Evolutionary conservation across 2,113 vertebrate genomes (phyloP).

Genomic region (Nestor notabilis): DNA sequence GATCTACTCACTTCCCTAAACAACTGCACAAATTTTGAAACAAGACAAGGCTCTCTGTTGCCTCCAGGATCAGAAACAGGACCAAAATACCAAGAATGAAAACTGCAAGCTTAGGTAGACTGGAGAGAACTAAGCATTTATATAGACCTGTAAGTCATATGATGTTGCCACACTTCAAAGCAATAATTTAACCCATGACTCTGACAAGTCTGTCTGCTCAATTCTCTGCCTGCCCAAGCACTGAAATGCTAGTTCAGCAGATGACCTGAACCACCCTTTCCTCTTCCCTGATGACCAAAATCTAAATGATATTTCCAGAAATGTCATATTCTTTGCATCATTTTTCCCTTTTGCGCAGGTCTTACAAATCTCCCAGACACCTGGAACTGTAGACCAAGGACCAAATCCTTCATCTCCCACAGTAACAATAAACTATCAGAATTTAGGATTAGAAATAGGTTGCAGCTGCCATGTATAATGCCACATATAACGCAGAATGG

Average conservation of each 20-base stretch:
- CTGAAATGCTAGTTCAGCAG: slow-evolving; percentile 50
- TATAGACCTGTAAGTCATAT: background rate
- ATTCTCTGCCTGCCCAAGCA: slow-evolving; percentile 22
- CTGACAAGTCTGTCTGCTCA: background rate
- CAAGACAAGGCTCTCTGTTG: background rate
- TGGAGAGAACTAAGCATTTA: background rate
- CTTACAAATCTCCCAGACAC: slow-evolving; percentile 38
- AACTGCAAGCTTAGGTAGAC: background rate
- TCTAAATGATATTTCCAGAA: slow-evolving; percentile 64
- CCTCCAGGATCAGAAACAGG: background rate
- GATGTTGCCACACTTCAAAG: background rate
- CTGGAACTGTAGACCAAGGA: slow-evolving; percentile 9
- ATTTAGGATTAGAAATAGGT: slow-evolving; percentile 39
- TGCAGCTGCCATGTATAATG: slow-evolving; percentile 23
- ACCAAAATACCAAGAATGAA: background rate
- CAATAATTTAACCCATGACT: slow-evolving; percentile 24
- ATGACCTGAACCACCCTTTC: slow-evolving; percentile 27
- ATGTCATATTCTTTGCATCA: slow-evolving; percentile 6
- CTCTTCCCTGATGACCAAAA: slow-evolving; percentile 31
- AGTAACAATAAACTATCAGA: slow-evolving; percentile 48
- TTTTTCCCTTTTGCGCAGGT: slow-evolving; percentile 17
- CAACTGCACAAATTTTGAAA: background rate
- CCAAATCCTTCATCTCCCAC: slow-evolving; percentile 46
- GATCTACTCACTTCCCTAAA: background rate
- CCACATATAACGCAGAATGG: background rate